Evolutionary conservation across 1,140 invertebrate species (phyloP).

Genomic region (Drosophila pandora): DNA sequence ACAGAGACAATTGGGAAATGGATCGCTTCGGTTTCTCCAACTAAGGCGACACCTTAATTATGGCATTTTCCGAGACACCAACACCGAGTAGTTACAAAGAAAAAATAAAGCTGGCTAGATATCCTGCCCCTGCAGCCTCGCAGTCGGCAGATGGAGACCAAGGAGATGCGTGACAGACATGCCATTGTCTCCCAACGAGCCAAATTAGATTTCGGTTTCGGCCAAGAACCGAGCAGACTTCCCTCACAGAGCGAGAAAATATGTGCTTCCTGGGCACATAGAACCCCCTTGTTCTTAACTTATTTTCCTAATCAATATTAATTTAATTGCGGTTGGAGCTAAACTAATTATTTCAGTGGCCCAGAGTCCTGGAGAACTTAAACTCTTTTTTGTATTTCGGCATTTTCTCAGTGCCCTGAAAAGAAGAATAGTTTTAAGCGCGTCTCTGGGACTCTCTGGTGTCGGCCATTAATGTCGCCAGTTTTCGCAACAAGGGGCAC

Average conservation of each 20-base stretch:
- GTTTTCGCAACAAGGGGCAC: conserved; percentile 31
- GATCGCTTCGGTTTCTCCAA: conserved; percentile 34
- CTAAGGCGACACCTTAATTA: conserved; percentile 68
- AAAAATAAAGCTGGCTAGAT: neutral
- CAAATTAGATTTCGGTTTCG: conserved; percentile 77
- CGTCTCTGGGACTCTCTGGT: conserved; percentile 3
- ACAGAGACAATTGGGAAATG: conserved; percentile 20
- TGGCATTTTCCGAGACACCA: conserved; percentile 46
- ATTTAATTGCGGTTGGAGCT: too few relatives aligned
- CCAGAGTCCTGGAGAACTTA: neutral
- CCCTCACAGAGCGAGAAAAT: neutral
- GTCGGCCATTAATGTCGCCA: conserved; percentile 35
- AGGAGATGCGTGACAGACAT: conserved; percentile 52
- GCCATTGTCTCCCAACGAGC: conserved; percentile 58
- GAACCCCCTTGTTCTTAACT: neutral
- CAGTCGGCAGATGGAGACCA: conserved; percentile 7
- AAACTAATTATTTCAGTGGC: neutral
- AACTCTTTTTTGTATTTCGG: neutral
- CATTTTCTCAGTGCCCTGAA: neutral
- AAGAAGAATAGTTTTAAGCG: neutral
- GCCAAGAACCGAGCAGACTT: conserved; percentile 11
- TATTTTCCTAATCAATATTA: too few relatives aligned
- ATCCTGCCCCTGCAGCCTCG: conserved; percentile 6
- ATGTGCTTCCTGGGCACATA: neutral
- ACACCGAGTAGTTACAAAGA: neutral